Base-by-base conservation (phyloP, 2,888 invertebrate genomes). In the Steinernema hermaphroditum region DNA sequence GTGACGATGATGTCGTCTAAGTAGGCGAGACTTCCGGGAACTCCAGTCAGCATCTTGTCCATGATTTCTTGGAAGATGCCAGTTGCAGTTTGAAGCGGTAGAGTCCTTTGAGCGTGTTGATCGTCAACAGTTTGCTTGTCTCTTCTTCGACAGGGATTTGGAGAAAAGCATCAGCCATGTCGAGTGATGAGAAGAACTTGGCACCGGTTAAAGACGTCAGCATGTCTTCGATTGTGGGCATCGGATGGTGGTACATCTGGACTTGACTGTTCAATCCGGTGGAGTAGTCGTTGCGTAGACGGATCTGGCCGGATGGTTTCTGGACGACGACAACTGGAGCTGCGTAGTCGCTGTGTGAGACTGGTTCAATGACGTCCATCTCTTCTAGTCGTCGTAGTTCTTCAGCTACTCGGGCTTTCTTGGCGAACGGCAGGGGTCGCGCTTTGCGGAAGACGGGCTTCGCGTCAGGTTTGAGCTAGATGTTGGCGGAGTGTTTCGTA, bases 61-160 rank as follows among this genome's bases (percentile, higher is more conserved):
- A 80, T 78, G 27, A 74, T 34, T 19, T 50, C n/a, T 43, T 81
- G 81, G 72, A 81, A 81, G 27, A 74, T 77, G 54, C 54, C 75
- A 1, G 82, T 78, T 0, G 79, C 80, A 0, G 71, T 8, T 77
- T 70, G 74, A 74, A 82, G 1, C 54, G 43, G 74, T 49, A 82
- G 2, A 81, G 44, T 4, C 82, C 82, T 27, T 68, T 57, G 68
- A 80, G 81, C 9, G 82, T 81, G 62, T 76, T 80, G 73, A 82
- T 79, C 0, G 71, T 69, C 4, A 76, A 44, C 1, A 77, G 24
- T 22, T 80, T 41, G 43, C 72, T 70, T 9, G 77, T 73, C 6
- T 74, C 71, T 0, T 78, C 78, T n/a, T 74, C 76, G 41, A 81
- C 19, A 29, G 73, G 73, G 2, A 82, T 34, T 34, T 81, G 81